Evolutionary conservation across 2,797 vertebrate genomes (phyloP).

Genomic region (Anisognathus igniventris): DNA sequence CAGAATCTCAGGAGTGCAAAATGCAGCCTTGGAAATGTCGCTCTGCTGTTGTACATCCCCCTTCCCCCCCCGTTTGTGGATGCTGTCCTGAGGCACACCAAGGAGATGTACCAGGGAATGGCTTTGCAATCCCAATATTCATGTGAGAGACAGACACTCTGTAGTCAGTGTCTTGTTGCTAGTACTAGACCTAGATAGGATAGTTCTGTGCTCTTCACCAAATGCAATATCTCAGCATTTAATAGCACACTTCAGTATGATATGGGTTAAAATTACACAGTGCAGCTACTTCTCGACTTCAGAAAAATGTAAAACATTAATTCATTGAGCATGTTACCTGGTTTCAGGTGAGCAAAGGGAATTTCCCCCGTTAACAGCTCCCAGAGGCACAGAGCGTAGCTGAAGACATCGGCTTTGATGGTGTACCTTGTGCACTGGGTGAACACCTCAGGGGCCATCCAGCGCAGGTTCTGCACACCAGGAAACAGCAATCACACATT

Average conservation of each 20-base stretch:
- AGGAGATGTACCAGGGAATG: neutral
- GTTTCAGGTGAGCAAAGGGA: slow-evolving; percentile 94
- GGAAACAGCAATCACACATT: neutral
- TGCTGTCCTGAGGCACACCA: rapidly evolving
- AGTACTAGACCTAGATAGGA: neutral
- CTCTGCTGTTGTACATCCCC: neutral
- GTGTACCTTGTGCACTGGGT: slow-evolving; percentile 93
- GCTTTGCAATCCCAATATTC: neutral
- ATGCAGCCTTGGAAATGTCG: neutral
- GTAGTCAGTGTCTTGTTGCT: neutral
- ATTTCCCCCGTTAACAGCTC: slow-evolving; percentile 93
- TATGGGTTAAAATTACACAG: neutral
- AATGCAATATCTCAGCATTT: neutral
- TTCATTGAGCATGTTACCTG: slow-evolving; percentile 75
- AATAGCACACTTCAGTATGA: neutral
- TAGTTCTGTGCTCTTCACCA: neutral
- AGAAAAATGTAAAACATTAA: neutral
- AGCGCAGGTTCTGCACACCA: slow-evolving; percentile 85
- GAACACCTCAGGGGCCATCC: slow-evolving; percentile 97
- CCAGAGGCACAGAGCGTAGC: slow-evolving; percentile 94
- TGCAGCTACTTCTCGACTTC: neutral
- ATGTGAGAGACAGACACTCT: neutral
- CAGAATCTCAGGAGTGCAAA: neutral
- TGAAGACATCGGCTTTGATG: slow-evolving; percentile 94
- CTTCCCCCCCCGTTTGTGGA: rapidly evolving